Evolutionary conservation across 2,797 vertebrate species (phyloP), one percentile per base, ranked within the genome.

Genomic region (Ceryle rudis): DNA sequence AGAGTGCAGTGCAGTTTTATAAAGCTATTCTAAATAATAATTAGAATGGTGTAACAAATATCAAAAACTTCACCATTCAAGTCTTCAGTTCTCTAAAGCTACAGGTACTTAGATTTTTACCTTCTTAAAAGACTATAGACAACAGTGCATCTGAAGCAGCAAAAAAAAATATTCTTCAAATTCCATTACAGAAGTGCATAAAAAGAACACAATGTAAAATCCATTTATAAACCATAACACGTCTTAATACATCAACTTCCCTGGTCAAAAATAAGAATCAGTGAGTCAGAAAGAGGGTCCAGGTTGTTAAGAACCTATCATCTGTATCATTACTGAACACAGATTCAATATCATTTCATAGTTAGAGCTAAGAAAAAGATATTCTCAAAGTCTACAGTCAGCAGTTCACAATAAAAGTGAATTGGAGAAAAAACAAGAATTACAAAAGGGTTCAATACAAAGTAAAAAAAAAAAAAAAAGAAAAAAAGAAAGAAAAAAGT

Each of bases 71-170:
- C 20, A 67, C 47, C 29, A 31, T 0, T 39, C 8, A 67, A 42
- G 23, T 11, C 37, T 80, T 71, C 44, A 13, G 5, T 67, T 71
- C 70, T 29, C 17, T 39, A 41, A 67, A 84, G 29, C 21, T 66
- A n/a, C 8, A 44, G 26, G 31, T 71, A 70, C 9, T 74, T 33
- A 41, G 3, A 33, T 5, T 25, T 25, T 0, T 42, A 49, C 33
- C 20, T 65, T 39, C 42, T 65, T 10, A 79, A 66, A 46, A 46
- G 62, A 83, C 11, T 67, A 39, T 2, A 67, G 15, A 39, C 52
- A 72, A 42, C 37, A 67, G 29, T 4, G 31, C 17, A 57, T 8
- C 5, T 2, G 10, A 75, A 49, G 23, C 0, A 1, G 41, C 7
- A 54, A 61, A 31, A 51, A 46, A 86, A 77, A 79, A 54, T 9